Base-by-base conservation (phyloP, 2,113 vertebrate species). In the Hippocampus mohnikei region DNA sequence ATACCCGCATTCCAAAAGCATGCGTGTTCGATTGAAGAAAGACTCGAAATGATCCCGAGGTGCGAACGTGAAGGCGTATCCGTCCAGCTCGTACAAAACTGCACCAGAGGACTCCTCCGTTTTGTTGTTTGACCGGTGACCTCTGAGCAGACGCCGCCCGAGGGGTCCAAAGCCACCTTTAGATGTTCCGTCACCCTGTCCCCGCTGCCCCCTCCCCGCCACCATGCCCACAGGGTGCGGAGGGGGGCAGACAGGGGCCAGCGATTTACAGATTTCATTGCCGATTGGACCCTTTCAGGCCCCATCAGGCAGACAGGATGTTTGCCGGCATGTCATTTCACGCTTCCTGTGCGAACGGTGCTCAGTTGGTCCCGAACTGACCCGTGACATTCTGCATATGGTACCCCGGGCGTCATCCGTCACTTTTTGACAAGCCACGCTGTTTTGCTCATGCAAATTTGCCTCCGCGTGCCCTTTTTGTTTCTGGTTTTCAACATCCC, bases 331-430 rank as follows among this genome's bases (percentile, higher is more conserved):
- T 77, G 73, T 69, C 72, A 63, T 75, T 67, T 66, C 77, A 71
- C 62, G 69, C 68, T 77, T 70, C 79, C 60, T 29, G 29, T 73
- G 73, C 61, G 21, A 52, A 33, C 44, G 44, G 3, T 10, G 68
- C 81, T 60, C 74, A 66, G 66, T 74, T 69, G 59, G 68, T 42
- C 67, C 73, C 11, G 65, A 2, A 23, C n/a, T 82, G 79, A 90
- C 87, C 88, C 70, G 0, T 25, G 29, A 68, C 75, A 69, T 66
- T 62, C 67, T 60, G 80, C 85, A 83, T 87, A 84, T 77, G 84
- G 61, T 41, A 88, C 89, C 84, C 59, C 73, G 81, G 87, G 87
- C 86, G 23, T 25, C 81, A 84, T 73, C 75, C 74, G 78, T 85
- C 85, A 70, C 29, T 13, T 52, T 75, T 63, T 81, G 84, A 86